Conservation (phyloP, 35 echinoderm and acorn worm species). For the Apostichopus californicus region DNA sequence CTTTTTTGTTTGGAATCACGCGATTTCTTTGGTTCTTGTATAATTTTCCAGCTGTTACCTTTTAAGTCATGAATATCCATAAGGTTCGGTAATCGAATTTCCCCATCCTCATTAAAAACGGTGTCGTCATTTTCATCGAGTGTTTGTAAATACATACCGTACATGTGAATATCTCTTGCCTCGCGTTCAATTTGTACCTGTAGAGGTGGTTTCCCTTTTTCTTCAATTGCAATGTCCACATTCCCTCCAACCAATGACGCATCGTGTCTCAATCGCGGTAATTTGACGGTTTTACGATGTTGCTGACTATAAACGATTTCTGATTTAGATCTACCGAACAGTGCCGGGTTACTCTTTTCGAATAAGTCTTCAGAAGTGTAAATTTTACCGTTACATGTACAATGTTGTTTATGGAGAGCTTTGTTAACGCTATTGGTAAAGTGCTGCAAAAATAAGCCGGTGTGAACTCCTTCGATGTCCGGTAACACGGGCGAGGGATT, state of each 20-base stretch:
- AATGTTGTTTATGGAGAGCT: constrained; percentile 84
- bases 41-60: constrained; percentile 94
- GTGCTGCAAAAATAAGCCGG: constrained; percentile 82
- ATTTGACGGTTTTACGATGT: background rate
- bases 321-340: constrained; percentile 54
- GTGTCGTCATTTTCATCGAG: constrained; percentile 18
- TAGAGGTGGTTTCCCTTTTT: background rate
- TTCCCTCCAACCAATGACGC: background rate
- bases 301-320: background rate
- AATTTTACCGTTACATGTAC: constrained; percentile 68
- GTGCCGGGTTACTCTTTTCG: constrained; percentile 73
- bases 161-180: background rate
- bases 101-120: constrained; percentile 37
- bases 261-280: constrained; percentile 1
- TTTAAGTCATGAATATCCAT: constrained; percentile 85
- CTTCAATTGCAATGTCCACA: constrained; percentile 10
- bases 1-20: constrained; percentile 4
- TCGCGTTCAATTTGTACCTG: constrained; percentile 49
- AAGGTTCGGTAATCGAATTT: constrained; percentile 76
- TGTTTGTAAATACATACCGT: background rate
- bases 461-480: constrained; percentile 58
- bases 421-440: constrained; percentile 92
- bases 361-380: constrained; percentile 77
- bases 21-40: constrained; percentile 64
- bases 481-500: constrained; percentile 17